Conservation (phyloP, 2,888 invertebrate species). For the Phania funesta region DNA sequence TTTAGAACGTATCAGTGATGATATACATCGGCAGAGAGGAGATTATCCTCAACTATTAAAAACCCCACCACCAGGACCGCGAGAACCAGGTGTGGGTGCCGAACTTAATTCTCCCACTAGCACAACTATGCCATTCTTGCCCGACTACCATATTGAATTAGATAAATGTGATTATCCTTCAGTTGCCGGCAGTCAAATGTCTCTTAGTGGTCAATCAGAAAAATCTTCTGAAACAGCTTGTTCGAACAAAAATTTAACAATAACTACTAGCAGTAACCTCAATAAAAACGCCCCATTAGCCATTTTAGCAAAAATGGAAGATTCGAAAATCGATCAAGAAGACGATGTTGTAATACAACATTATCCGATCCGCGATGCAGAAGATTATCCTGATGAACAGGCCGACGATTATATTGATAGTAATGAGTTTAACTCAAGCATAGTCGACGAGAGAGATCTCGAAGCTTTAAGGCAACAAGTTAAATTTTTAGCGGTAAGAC, state of each 20-base stretch:
- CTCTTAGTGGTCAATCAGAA: conserved; percentile 78
- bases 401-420: conserved; percentile 72
- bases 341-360: conserved; percentile 60
- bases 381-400: conserved; percentile 67
- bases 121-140: conserved; percentile 75
- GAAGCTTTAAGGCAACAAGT: conserved; percentile 86
- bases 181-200: conserved; percentile 81
- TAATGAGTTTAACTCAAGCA: conserved; percentile 69
- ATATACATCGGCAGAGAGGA: conserved; percentile 85
- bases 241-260: conserved; percentile 71
- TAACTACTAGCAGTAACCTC: conserved; percentile 54
- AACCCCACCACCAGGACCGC: conserved; percentile 77
- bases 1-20: conserved; percentile 94
- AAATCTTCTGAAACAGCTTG: conserved; percentile 66
- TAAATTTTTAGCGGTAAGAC: conserved; percentile 87
- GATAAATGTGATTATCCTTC: conserved; percentile 83
- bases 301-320: conserved; percentile 66
- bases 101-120: conserved; percentile 81
- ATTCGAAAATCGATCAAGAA: conserved; percentile 69
- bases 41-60: conserved; percentile 71
- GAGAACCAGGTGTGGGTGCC: conserved; percentile 89
- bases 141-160: conserved; percentile 82
- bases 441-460: conserved; percentile 81
- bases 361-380: conserved; percentile 28
- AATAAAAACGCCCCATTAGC: conserved; percentile 52